Base-by-base conservation (phyloP, 1,140 invertebrate genomes). In the Leptinotarsa lineolata region DNA sequence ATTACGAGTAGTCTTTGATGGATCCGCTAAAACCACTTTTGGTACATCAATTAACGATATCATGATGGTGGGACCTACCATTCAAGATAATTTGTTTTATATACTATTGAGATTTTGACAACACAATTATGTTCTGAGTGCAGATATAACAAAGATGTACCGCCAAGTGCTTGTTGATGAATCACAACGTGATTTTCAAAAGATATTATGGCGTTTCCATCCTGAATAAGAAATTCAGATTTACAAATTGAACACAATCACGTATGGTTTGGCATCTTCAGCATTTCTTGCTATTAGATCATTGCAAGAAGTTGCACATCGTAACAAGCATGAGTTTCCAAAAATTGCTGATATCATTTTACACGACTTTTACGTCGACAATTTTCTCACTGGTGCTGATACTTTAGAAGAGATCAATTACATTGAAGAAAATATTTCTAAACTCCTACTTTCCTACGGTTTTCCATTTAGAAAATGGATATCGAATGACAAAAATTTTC, bases 61-160 rank as follows among this genome's bases (percentile, higher is more conserved):
- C 12, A 69, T 81, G 45, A 68, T 78, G 60, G 61, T 74, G 1
- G 81, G 82, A 2, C 79, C 83, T 11, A 81, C 65, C 13, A 71
- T 84, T 45, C 82, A 84, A 76, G 66, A 79, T 3, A 84, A 87
- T 66, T 64, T 87, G n/a, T 72, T 83, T 63, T 74, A 76, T 44
- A 78, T 86, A 61, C 44, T 87, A 6, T 74, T 87, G 21, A 80
- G 84, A 59, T 87, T 86, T 82, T 54, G 86, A 61, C 72, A 66
- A 48, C 80, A 85, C 72, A 77, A 67, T 20, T 71, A 84, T 66
- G 83, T 82, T 45, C 75, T 87, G 22, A 76, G 77, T 22, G 81
- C 81, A 5, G 86, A 87, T 72, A 81, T 86, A 15, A 75, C 73
- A 18, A 83, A 87, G 74, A 85, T 85, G 80, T 86, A 85, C 72